Evolutionary conservation across 1,140 invertebrate genomes (phyloP).

Genomic region (Drosophila pallidifrons): DNA sequence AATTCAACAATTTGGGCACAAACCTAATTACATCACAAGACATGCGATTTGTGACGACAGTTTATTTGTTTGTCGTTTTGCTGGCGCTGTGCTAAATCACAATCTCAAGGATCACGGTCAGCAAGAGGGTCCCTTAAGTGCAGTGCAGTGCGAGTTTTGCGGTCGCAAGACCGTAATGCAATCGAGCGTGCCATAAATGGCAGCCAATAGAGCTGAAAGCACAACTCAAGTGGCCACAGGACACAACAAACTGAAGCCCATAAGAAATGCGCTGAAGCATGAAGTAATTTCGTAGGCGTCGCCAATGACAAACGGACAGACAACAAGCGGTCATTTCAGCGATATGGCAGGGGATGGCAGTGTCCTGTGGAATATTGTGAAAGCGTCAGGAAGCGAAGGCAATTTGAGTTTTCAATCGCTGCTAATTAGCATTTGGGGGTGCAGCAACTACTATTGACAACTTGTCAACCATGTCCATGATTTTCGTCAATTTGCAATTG

Average conservation of each 20-base stretch:
- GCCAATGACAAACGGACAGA: slow-evolving; percentile 32
- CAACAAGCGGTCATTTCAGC: neutral
- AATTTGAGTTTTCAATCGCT: slow-evolving; percentile 82
- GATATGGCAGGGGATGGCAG: neutral
- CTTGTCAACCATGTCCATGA: slow-evolving; percentile 52
- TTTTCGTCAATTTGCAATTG: slow-evolving; percentile 39
- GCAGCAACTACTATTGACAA: slow-evolving; percentile 62
- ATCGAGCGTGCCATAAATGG: slow-evolving; percentile 66
- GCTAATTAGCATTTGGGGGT: slow-evolving; percentile 64
- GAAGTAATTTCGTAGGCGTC: slow-evolving; percentile 63
- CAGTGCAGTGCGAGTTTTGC: slow-evolving; percentile 26
- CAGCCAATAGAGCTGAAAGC: slow-evolving; percentile 79
- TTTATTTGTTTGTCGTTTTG: slow-evolving; percentile 49
- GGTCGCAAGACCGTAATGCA: slow-evolving; percentile 60
- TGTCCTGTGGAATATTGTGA: slow-evolving; percentile 14
- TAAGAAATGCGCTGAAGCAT: slow-evolving; percentile 65
- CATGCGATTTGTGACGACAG: slow-evolving; percentile 27
- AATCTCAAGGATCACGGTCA: slow-evolving; percentile 23
- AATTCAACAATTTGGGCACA: slow-evolving; percentile 70
- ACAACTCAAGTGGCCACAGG: slow-evolving; percentile 70
- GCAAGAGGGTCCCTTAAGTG: slow-evolving; percentile 36
- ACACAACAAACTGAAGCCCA: slow-evolving; percentile 13
- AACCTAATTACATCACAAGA: slow-evolving; percentile 70
- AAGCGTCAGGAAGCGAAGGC: slow-evolving; percentile 23
- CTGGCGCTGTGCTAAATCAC: slow-evolving; percentile 50